Base-by-base conservation (phyloP, 92 coral and sea anemone genomes). In the Parazoanthus swiftii region DNA sequence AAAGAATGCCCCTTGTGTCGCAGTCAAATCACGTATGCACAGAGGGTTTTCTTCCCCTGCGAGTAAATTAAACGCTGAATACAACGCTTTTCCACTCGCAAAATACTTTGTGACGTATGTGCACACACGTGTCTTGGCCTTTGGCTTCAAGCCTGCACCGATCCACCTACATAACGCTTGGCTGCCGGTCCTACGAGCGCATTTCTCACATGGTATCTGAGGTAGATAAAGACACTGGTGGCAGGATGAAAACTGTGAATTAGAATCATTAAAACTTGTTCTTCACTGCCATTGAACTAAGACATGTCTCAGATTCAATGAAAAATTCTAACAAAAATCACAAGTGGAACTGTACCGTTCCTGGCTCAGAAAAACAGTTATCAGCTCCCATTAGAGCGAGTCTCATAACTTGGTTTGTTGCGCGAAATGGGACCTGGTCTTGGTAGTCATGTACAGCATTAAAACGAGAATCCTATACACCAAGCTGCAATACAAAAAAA, bases 1-100 rank as follows among this genome's bases (percentile, higher is more conserved):
- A 93, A 94, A 85, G 99, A 97, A 74, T 97, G 99, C 67, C 99
- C 99, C 15, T 77, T 97, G 33, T 97, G 99, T 86, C 91, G 99
- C 46, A 97, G 99, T 74, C 98, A 94, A 77, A 97, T 97, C 23
- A 97, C 98, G 6, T 97, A 97, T 67, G 98, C 99, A 2, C 99
- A 97, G 74, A 78, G 99, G 77, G 99, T 97, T 72, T 97, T 97
- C 89, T 97, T 97, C 74, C 98, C 99, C 15, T 97, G 96, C 74
- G 97, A 97, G 37, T 97, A 68, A 92, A 54, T 20, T 63, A 21
- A 63, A 9, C 7, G 26, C 8, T 15, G 9, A 54, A 54, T 54
- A 13, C 58, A 2, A 51, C 59, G 59, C 14, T 54, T 54, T 54
- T 54, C 59, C 10, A 74, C 26, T 1, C 39, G 1, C 35, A 42